These are phyloP conservation scores for Toxotes lorentzi DNA, from an alignment of 2,797 vertebrate genomes.

Conservation along the genomic window DNA sequence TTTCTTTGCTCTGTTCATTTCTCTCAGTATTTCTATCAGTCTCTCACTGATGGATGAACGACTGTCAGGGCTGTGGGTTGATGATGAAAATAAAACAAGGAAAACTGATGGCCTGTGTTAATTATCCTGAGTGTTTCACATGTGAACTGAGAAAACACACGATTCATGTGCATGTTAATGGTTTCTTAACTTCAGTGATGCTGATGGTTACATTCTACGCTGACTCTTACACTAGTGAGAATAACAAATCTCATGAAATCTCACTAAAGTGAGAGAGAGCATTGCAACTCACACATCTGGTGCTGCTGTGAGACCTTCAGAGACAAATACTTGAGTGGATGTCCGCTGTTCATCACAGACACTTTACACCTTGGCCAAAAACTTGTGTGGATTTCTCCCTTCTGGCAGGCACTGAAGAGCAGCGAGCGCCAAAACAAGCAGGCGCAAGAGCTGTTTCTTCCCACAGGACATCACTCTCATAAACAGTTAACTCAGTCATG, in stretches of 20 bases:
- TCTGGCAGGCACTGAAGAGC: constrained; percentile 20
- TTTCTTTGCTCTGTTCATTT: constrained; percentile 2
- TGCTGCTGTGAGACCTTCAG: neutral
- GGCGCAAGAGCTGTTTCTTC: constrained; percentile 19
- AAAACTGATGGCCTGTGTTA: neutral
- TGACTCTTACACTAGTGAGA: neutral
- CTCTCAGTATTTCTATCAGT: constrained; percentile 2
- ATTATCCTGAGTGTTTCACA: neutral
- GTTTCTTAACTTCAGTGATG: neutral
- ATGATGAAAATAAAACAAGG: constrained; percentile 13
- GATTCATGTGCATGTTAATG: neutral
- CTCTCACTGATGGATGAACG: constrained; percentile 19
- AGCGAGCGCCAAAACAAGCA: constrained; percentile 26
- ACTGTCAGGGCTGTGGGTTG: neutral
- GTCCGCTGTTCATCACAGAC: constrained; percentile 28
- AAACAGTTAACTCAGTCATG: constrained; percentile 11
- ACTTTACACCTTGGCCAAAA: constrained; percentile 18
- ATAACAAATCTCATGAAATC: neutral
- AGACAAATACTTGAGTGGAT: neutral
- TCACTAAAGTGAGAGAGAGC: neutral
- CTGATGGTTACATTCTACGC: neutral
- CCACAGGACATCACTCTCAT: constrained; percentile 35
- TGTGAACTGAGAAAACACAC: neutral
- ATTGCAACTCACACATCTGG: neutral
- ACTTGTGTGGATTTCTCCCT: constrained; percentile 1